A percentile compares a stretch with the other conserved stretches of the same genome.
These are phyloP conservation scores for Pachyrhynchus sulphureomaculatus DNA, from an alignment of 1,140 invertebrate species.

Conservation along the genomic window DNA sequence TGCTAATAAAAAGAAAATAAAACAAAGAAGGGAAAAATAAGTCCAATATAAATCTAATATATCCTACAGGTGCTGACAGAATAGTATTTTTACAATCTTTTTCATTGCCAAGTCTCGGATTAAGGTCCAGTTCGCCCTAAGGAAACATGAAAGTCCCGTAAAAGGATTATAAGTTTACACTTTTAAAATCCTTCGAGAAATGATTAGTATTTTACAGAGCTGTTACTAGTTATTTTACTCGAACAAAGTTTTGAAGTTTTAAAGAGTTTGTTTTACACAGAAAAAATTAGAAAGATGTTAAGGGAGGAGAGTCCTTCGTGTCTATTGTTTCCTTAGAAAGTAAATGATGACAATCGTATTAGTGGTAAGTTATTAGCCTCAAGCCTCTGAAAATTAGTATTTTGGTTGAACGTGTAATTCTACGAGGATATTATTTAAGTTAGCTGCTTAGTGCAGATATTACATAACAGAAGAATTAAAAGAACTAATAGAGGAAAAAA, in stretches of 20 bases:
- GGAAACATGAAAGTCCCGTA: constrained; percentile 23
- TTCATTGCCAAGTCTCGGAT: constrained; percentile 13
- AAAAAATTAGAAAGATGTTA: no score
- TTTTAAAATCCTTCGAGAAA: constrained; percentile 34
- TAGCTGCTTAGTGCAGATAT: no score
- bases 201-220: constrained; percentile 24
- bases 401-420: no score
- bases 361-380: no score
- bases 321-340: no score
- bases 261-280: no score
- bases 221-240: constrained; percentile 1
- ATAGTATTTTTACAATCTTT: constrained; percentile 4
- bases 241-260: neutral
- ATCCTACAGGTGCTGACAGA: constrained; percentile 8
- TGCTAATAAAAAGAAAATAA: constrained; percentile 17
- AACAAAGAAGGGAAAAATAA: constrained; percentile 10
- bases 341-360: no score
- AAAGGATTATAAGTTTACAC: constrained; percentile 36
- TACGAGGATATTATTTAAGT: no score
- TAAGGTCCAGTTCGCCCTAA: constrained; percentile 21
- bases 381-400: no score
- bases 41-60: constrained; percentile 5
- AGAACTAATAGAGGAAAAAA: no score
- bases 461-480: no score
- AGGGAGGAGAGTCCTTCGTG: no score